Percentiles rank a stretch among this genome's conserved stretches.
These are phyloP conservation scores for Gadopsis bispinosus DNA, from an alignment of 2,797 vertebrate genomes.

Conservation along the genomic window DNA sequence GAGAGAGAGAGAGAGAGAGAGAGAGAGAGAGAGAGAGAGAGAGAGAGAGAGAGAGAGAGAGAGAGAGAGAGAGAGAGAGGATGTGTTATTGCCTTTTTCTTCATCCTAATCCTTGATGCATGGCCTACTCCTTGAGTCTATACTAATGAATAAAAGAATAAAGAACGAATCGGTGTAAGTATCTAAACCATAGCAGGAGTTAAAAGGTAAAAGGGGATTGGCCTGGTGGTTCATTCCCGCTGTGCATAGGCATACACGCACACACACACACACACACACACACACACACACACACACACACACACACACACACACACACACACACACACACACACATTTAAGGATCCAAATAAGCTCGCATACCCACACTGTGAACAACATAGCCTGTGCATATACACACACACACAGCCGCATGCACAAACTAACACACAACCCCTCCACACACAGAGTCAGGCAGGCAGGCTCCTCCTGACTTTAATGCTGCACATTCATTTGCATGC, in stretches of 20 bases:
- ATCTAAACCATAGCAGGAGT: constrained; percentile 68
- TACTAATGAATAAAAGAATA: constrained; percentile 79
- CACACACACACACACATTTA: constrained; percentile 16
- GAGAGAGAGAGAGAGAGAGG: constrained; percentile 38
- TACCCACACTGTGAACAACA: constrained; percentile 27
- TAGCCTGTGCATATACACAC: constrained; percentile 3
- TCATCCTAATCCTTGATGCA: constrained; percentile 75
- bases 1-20: constrained; percentile 33
- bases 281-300: constrained; percentile 40
- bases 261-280: constrained; percentile 27
- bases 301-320: constrained; percentile 17
- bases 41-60: constrained; percentile 18
- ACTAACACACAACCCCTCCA: constrained; percentile 57
- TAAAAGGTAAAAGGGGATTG: constrained; percentile 55
- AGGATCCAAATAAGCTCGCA: constrained; percentile 46
- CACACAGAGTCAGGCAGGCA: constrained; percentile 68
- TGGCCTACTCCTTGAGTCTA: constrained; percentile 50
- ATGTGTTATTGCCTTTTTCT: constrained; percentile 64
- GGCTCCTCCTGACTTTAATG: constrained; percentile 80
- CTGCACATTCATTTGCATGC: constrained; percentile 91
- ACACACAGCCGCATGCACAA: constrained; percentile 13
- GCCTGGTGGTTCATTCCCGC: constrained; percentile 39
- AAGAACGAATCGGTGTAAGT: constrained; percentile 65
- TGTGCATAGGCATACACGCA: constrained; percentile 24
- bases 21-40: constrained; percentile 35